Percentiles rank a stretch among this genome's conserved stretches.
These are phyloP conservation scores for Episyrphus balteatus DNA, from an alignment of 1,140 invertebrate genomes.

Conservation along the genomic window DNA sequence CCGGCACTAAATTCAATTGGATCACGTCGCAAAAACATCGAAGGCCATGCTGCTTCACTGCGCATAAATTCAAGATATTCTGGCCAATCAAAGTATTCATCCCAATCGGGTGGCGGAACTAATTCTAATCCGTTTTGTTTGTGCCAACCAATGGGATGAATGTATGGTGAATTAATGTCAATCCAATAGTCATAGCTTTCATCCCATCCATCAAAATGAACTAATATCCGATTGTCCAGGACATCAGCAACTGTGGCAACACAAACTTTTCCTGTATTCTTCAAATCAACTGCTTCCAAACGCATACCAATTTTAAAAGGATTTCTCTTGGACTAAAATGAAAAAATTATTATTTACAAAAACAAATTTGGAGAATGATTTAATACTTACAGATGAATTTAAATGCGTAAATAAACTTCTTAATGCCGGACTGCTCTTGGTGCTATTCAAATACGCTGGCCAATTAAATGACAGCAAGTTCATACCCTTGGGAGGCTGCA, in stretches of 20 bases:
- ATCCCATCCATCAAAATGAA: constrained; percentile 94
- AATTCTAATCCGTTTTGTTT: constrained; percentile 65
- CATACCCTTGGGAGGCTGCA: constrained; percentile 66
- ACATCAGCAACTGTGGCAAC: constrained; percentile 81
- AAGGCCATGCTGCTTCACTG: constrained; percentile 62
- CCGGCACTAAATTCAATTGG: constrained; percentile 72
- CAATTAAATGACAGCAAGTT: constrained; percentile 62
- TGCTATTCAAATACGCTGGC: constrained; percentile 70
- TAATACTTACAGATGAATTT: constrained; percentile 32
- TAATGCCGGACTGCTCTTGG: constrained; percentile 66
- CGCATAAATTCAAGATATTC: constrained; percentile 69
- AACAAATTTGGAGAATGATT: background rate
- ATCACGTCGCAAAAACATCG: constrained; percentile 69
- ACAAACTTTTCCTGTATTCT: constrained; percentile 73
- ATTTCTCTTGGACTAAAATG: constrained; percentile 33
- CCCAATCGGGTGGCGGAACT: constrained; percentile 64
- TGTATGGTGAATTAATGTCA: constrained; percentile 77
- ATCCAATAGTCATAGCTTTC: constrained; percentile 91
- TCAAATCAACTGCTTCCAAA: constrained; percentile 87
- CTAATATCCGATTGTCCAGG: constrained; percentile 71
- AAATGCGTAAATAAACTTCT: constrained; percentile 58
- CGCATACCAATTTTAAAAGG: constrained; percentile 83
- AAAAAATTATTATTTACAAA: constrained; percentile 11
- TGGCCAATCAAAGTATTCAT: constrained; percentile 71
- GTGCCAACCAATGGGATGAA: constrained; percentile 91